Evolutionary conservation across 2,888 invertebrate genomes (phyloP).

Genomic region (Glyphotaelius pellucidus): DNA sequence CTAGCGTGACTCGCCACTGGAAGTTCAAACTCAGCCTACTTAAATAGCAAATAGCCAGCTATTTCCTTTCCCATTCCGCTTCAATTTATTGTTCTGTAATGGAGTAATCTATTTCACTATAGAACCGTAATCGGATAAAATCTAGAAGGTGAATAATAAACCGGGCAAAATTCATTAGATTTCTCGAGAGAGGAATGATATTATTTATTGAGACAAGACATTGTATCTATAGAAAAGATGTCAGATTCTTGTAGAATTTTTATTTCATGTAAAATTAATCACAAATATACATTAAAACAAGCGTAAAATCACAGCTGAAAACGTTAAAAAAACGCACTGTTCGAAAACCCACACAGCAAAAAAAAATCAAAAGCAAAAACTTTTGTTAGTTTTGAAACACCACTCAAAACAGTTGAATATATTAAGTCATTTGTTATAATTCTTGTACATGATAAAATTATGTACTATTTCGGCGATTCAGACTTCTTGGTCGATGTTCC

Average conservation of each 20-base stretch:
- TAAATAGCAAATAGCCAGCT: background rate
- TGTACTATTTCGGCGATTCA: background rate
- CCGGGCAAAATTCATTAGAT: background rate
- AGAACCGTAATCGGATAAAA: too few species aligned
- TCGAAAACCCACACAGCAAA: constrained; percentile 26
- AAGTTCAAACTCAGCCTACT: background rate
- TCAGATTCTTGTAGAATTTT: too few species aligned
- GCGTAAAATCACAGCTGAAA: constrained; percentile 12
- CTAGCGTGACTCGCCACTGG: background rate
- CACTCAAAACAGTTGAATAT: background rate
- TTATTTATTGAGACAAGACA: background rate
- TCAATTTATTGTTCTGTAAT: background rate
- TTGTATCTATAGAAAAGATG: too few species aligned
- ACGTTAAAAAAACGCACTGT: background rate
- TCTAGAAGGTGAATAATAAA: background rate
- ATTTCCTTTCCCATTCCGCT: background rate
- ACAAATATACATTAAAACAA: background rate
- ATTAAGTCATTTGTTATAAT: background rate
- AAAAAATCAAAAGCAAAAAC: constrained; percentile 32
- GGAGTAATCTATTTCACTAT: background rate
- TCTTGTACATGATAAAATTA: background rate
- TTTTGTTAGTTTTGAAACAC: constrained; percentile 19
- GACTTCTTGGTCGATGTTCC: background rate
- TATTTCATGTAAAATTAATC: background rate
- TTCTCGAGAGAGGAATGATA: background rate